Base-by-base conservation (phyloP, 2,888 invertebrate species). In the Orthosia gothica region DNA sequence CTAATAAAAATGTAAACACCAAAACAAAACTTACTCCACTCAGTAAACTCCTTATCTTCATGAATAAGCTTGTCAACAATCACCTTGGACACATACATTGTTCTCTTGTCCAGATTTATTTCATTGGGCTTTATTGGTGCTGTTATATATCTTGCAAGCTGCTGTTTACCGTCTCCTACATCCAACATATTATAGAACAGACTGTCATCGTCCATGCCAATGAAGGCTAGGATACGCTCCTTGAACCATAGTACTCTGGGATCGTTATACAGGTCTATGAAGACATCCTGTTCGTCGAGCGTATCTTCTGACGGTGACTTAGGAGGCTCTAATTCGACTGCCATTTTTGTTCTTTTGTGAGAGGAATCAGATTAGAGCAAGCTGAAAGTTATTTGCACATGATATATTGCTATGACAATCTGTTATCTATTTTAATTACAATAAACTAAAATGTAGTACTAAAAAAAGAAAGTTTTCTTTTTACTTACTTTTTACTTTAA, bases 31-130 rank as follows among this genome's bases (percentile, higher is more conserved):
- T 97, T 95, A 98, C 98, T 97, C 97, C 98, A 97, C 94, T 98
- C 98, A 84, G 97, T 97, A 76, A 98, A 97, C 92, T 98, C 98
- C 89, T 98, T 98, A 88, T 98, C 98, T 23, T 98, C 97, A 89
- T 96, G 94, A 71, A 96, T 95, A 13, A 98, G 94, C 90, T 98
- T 98, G 87, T 98, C 98, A 67, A 97, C 97, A 85, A 97, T 97
- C 2, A 98, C 98, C 90, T 98, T 98, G 88, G 98, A 97, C 20
- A 98, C 96, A 87, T 97, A 97, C 85, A 98, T 96, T 26, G 97
- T 94, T 87, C 97, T 97, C 77, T 97, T 97, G 23, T 97, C 96
- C 57, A 97, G 88, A 0, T 91, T 85, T 57, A 92, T 81, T 62
- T 96, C 96, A 80, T 94, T 92, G 0, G 93, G 91, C 55, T 90